Conservation (phyloP, 2,113 vertebrate species). For the Trematomus loennbergii region DNA sequence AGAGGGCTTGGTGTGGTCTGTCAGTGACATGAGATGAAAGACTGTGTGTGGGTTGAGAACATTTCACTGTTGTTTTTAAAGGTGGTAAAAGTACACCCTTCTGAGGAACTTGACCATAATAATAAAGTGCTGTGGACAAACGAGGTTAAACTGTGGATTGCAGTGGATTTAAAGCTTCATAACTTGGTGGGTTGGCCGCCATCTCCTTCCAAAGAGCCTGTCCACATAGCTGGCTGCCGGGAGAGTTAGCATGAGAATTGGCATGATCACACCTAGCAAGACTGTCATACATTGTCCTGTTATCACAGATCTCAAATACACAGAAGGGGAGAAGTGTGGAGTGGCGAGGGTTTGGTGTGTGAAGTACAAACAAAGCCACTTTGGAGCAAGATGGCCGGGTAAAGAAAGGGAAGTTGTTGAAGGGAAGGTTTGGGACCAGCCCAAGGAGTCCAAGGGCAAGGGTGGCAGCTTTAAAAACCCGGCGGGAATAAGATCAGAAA, state of each 20-base stretch:
- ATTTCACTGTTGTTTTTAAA: slow-evolving; percentile 56
- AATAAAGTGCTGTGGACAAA: slow-evolving; percentile 25
- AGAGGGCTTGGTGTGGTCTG: slow-evolving; percentile 39
- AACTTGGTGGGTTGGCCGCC: slow-evolving; percentile 1
- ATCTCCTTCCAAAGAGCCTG: slow-evolving; percentile 15
- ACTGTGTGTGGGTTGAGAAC: slow-evolving; percentile 32
- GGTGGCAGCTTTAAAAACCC: slow-evolving; percentile 53
- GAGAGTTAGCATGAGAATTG: slow-evolving; percentile 69
- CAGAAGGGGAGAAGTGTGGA: slow-evolving; percentile 24
- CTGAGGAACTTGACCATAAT: slow-evolving; percentile 40
- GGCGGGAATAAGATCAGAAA: slow-evolving; percentile 70
- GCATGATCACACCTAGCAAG: slow-evolving; percentile 70
- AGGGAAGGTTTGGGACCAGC: slow-evolving; percentile 41
- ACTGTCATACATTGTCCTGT: slow-evolving; percentile 48
- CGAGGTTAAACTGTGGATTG: slow-evolving; percentile 18
- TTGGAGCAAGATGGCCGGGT: not conserved
- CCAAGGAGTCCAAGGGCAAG: slow-evolving; percentile 59
- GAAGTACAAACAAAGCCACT: slow-evolving; percentile 31
- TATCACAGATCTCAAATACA: slow-evolving; percentile 48
- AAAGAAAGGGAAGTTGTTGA: slow-evolving; percentile 9
- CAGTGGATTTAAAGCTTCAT: slow-evolving; percentile 14
- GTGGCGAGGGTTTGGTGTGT: slow-evolving; percentile 31
- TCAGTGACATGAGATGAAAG: slow-evolving; percentile 49
- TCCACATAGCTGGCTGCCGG: slow-evolving; percentile 59
- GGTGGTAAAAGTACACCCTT: slow-evolving; percentile 43